Evolutionary conservation across 1,140 invertebrate genomes (phyloP), one percentile per base, ranked within the genome.

Genomic region (Neelides sp.): DNA sequence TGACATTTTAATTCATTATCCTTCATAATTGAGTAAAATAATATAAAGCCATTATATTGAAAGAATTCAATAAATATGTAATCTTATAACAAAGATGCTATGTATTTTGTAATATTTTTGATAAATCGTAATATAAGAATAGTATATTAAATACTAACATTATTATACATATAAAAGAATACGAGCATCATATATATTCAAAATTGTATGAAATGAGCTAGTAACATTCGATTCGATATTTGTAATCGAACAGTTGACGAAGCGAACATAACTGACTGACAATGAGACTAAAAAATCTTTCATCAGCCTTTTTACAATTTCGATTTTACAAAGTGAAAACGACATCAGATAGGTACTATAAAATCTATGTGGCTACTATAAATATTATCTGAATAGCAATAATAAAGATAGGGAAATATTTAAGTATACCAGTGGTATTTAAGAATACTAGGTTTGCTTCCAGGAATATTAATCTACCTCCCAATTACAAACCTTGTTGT

Each of bases 1-100:
- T n/a, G n/a, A n/a, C n/a, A n/a, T n/a, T n/a, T n/a, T n/a, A n/a
- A n/a, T n/a, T n/a, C n/a, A n/a, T n/a, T n/a, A n/a, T n/a, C n/a
- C n/a, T n/a, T n/a, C n/a, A n/a, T n/a, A n/a, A n/a, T n/a, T n/a
- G n/a, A n/a, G n/a, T n/a, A n/a, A 13, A 32, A 19, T 19, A 35
- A 35, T 15, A 19, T 3, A 1, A 0, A 4, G 30, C n/a, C 10
- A 7, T 41, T 13, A 27, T 1, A 19, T 17, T 12, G 22, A 43
- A 43, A 43, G 26, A 3, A 45, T 24, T 47, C 15, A 5, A 47
- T 20, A 47, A 42, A 42, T 4, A 39, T 4, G 7, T 10, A 28
- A 44, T 30, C 20, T 8, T 32, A 32, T 8, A 5, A 32, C 7
- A 32, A 32, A 32, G 28, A 32, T 32, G 28, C n/a, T 32, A 32